Evolutionary conservation across 2,113 vertebrate genomes (phyloP).

Genomic region (Eonycteris spelaea): DNA sequence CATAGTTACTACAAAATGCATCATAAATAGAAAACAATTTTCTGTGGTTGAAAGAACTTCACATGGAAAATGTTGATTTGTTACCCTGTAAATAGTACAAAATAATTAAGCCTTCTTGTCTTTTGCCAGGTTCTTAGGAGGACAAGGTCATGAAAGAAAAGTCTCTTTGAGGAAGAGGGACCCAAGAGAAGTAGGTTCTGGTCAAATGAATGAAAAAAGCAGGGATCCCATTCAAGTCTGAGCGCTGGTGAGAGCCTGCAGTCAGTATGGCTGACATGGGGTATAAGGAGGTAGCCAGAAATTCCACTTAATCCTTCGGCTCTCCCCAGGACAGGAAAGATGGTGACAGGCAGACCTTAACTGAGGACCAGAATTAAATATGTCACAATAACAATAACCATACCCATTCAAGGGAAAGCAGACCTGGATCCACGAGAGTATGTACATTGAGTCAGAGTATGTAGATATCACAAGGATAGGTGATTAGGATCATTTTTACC

Average conservation of each 20-base stretch:
- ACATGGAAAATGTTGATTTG: not conserved
- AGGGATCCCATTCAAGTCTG: not conserved
- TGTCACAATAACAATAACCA: not conserved
- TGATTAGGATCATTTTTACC: slow-evolving; percentile 11
- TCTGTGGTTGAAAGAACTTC: slow-evolving; percentile 22
- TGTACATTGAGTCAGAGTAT: not conserved
- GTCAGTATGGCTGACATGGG: not conserved
- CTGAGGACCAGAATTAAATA: not conserved
- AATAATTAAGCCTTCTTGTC: slow-evolving; percentile 5
- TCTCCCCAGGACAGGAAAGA: not conserved
- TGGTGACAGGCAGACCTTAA: not conserved
- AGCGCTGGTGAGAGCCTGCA: not conserved
- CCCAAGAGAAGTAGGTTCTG: not conserved
- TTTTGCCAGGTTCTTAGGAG: not conserved
- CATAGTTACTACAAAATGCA: not conserved
- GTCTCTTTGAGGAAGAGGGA: not conserved
- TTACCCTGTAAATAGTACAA: not conserved
- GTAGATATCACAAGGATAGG: not conserved
- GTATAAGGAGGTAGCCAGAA: not conserved
- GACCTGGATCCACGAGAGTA: not conserved
- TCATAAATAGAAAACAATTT: slow-evolving; percentile 7
- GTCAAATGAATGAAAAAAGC: not conserved
- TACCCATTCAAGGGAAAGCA: not conserved
- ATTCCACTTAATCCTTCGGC: not conserved
- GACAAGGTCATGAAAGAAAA: not conserved